A percentile compares a stretch with the other conserved stretches of the same genome.
Evolutionary conservation across 2,113 vertebrate species (phyloP).

Genomic region (Cisticola juncidis): DNA sequence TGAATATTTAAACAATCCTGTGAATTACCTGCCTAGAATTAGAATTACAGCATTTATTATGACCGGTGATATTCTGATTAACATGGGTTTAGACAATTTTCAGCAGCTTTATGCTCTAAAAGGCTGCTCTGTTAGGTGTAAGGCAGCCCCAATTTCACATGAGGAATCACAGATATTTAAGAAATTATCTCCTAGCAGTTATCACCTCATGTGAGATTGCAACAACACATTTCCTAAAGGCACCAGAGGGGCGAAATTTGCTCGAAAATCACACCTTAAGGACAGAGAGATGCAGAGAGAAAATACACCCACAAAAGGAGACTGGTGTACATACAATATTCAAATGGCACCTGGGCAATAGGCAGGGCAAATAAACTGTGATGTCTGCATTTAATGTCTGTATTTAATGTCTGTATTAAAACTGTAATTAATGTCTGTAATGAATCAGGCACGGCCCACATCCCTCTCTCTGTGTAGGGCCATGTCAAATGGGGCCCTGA

Average conservation of each 20-base stretch:
- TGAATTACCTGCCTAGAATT: constrained; percentile 16
- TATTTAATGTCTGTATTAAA: too few relatives aligned
- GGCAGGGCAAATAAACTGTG: neutral
- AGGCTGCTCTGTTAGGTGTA: neutral
- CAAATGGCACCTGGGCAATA: neutral
- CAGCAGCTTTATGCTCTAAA: neutral
- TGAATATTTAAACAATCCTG: constrained; percentile 47
- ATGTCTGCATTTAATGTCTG: too few relatives aligned
- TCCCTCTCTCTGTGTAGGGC: neutral
- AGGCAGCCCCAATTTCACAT: neutral
- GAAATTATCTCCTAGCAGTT: neutral
- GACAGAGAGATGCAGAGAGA: neutral
- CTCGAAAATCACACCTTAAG: neutral
- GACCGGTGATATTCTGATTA: neutral
- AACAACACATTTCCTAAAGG: neutral
- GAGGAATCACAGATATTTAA: neutral
- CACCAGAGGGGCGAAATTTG: neutral
- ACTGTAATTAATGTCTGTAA: too few relatives aligned
- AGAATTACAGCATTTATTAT: constrained; percentile 7
- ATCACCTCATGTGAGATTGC: neutral
- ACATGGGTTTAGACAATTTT: neutral
- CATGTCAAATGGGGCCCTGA: neutral
- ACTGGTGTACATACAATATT: neutral
- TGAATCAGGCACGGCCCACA: neutral
- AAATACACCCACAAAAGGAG: neutral